These are phyloP conservation scores for Pilophorus perplexus DNA, from an alignment of 2,888 invertebrate species.

Conservation along the genomic window DNA sequence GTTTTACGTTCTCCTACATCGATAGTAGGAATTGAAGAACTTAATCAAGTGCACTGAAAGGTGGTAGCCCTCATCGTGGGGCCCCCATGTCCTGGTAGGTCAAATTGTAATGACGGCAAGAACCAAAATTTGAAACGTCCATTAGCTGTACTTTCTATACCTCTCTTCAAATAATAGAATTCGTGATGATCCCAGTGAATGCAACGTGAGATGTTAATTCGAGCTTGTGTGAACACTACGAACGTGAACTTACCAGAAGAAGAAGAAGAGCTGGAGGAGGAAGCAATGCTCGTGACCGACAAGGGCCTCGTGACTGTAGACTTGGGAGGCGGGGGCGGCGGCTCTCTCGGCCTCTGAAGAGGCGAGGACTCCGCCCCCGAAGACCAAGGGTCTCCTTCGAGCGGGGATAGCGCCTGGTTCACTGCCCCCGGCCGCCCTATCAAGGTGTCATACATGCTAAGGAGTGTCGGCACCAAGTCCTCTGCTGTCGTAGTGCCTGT, in stretches of 20 bases:
- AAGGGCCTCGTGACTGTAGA: constrained; percentile 62
- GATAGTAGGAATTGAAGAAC: no score
- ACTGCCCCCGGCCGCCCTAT: constrained; percentile 52
- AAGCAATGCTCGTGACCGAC: constrained; percentile 74
- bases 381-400: constrained; percentile 23
- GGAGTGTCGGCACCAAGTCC: constrained; percentile 79
- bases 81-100: no score
- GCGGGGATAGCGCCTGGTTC: constrained; percentile 38
- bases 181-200: constrained; percentile 1
- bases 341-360: constrained; percentile 35
- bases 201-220: not conserved
- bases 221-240: no score
- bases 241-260: constrained; percentile 51
- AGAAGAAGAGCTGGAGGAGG: constrained; percentile 55
- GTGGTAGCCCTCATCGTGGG: no score
- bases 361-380: constrained; percentile 42
- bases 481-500: constrained; percentile 72
- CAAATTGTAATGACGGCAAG: no score
- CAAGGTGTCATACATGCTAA: constrained; percentile 83
- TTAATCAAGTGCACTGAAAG: no score
- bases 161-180: no score
- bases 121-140: no score
- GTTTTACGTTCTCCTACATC: no score
- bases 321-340: constrained; percentile 44
- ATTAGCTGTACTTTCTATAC: no score